A percentile compares a stretch with the other conserved stretches of the same genome.
These are phyloP conservation scores for Ophonus ardosiacus DNA, from an alignment of 2,888 invertebrate genomes.

Conservation along the genomic window DNA sequence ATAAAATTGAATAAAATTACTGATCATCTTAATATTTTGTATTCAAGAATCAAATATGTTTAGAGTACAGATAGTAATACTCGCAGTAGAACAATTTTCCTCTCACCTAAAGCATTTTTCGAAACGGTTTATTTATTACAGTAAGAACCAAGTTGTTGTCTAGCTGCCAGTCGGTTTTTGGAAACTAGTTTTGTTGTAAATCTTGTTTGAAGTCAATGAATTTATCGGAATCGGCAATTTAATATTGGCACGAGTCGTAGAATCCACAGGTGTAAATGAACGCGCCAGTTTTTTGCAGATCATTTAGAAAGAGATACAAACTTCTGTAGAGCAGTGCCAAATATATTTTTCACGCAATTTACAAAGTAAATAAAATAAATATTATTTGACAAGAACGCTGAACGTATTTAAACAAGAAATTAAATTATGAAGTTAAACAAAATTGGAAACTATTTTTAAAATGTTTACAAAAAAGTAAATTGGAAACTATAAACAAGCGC, in stretches of 20 bases:
- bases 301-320: not conserved
- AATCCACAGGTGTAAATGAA: conserved; percentile 41
- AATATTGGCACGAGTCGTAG: conserved; percentile 1
- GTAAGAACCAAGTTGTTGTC: not conserved
- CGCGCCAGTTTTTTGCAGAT: conserved; percentile 6
- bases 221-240: not conserved
- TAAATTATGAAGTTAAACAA: not conserved
- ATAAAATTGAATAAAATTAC: too few species aligned
- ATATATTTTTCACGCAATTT: conserved; percentile 29
- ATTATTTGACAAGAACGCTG: conserved; percentile 7
- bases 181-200: not conserved
- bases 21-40: too few species aligned
- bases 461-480: not conserved
- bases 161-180: not conserved
- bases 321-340: conserved; percentile 2
- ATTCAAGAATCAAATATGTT: too few species aligned
- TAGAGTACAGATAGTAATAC: not conserved
- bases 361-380: conserved; percentile 16
- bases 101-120: not conserved
- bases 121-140: not conserved
- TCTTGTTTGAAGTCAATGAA: not conserved
- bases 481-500: not conserved
- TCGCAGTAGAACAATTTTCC: not conserved
- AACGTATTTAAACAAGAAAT: not conserved
- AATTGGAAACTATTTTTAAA: not conserved